A percentile compares a stretch with the other conserved stretches of the same genome.
These are phyloP conservation scores for Hypsopygia costalis DNA, from an alignment of 2,888 invertebrate genomes.

Conservation along the genomic window DNA sequence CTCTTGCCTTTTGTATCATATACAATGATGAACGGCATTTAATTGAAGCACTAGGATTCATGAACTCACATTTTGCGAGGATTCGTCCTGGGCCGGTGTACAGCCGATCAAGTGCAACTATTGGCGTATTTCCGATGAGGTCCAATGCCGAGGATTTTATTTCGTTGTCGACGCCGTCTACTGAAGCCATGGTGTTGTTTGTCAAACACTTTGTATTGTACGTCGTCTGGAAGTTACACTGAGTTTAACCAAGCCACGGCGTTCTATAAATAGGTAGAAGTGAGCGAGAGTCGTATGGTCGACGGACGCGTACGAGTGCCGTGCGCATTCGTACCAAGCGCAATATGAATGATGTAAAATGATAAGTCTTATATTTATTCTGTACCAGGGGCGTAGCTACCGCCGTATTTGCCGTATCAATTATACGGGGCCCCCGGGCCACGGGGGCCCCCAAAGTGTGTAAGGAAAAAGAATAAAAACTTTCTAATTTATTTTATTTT, in stretches of 20 bases:
- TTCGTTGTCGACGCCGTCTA: slow-evolving; percentile 41
- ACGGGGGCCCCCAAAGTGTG: no score
- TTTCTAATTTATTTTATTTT: no score
- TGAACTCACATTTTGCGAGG: slow-evolving; percentile 70
- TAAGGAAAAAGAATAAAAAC: no score
- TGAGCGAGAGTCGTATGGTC: no score
- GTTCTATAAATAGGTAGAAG: slow-evolving; percentile 1
- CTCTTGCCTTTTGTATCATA: slow-evolving; percentile 55
- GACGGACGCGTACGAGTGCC: no score
- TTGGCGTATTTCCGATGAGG: slow-evolving; percentile 67
- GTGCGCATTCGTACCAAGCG: no score
- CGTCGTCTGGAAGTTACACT: background rate
- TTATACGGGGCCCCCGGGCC: no score
- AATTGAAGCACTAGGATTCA: slow-evolving; percentile 71
- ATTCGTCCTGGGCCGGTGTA: slow-evolving; percentile 64
- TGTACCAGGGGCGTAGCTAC: no score
- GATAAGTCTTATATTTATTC: no score
- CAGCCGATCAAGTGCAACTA: slow-evolving; percentile 64
- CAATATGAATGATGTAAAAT: no score
- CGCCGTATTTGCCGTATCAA: no score
- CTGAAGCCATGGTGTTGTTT: slow-evolving; percentile 26
- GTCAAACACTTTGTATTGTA: background rate
- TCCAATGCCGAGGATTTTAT: slow-evolving; percentile 67
- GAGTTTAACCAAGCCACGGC: background rate
- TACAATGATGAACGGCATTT: slow-evolving; percentile 66